Base-by-base conservation (phyloP, 1,140 invertebrate species). In the Thaumetopoea pityocampa region DNA sequence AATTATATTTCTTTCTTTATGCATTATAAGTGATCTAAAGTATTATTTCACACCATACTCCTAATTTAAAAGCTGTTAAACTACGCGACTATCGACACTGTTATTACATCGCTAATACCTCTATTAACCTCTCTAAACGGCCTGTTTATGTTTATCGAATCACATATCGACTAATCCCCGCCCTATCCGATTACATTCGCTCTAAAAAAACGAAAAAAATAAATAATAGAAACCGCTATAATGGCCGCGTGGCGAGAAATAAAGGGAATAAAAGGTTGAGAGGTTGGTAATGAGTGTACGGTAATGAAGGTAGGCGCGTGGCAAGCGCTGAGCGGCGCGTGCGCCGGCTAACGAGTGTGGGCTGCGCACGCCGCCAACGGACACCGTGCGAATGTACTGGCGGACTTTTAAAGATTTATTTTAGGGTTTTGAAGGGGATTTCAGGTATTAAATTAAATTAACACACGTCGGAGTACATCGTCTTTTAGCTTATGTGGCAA, bases 81-180 rank as follows among this genome's bases (percentile, higher is more conserved):
- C 16, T 2, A 18, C 14, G 29, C 16, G 20, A 19, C 30, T 24
- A 27, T 46, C 50, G 60, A 68, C 61, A 57, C 58, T 27, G 51
- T 47, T 38, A 67, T 76, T 79, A 73, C n/a, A n/a, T n/a, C n/a
- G n/a, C n/a, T n/a, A n/a, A n/a, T n/a, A 71, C 65, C 67, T 66
- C 66, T 67, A 51, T 29, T 12, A 35, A 41, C 49, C 27, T 51
- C 26, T 38, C 49, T 68, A 73, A 76, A 72, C 62, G 51, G 58
- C 60, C 55, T 76, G 71, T 78, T 78, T 79, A 76, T 72, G 61
- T 72, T 67, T 60, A 71, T 74, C 60, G 64, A 74, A 74, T 76
- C 58, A 72, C 71, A 64, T 51, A 42, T 52, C 23, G 37, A 26
- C 35, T 68, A 65, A 74, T 64, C 58, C 60, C 44, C n/a, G 53